Evolutionary conservation across 2,113 vertebrate genomes (phyloP).

Genomic region (Pseudopodoces humilis): DNA sequence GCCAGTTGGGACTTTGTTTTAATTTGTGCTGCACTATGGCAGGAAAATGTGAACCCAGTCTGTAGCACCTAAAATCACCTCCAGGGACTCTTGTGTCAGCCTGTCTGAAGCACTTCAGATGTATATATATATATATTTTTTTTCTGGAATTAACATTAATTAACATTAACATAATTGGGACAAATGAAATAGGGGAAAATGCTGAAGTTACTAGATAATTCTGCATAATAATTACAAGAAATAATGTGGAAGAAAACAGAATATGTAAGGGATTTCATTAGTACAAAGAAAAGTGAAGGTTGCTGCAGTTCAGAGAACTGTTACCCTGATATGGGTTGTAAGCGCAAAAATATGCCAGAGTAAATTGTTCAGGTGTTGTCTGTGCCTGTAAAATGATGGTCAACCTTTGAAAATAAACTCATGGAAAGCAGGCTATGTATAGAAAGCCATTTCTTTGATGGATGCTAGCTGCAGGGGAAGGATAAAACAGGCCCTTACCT

Average conservation of each 20-base stretch:
- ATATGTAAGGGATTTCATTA: not conserved
- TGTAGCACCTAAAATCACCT: not conserved
- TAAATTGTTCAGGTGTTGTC: not conserved
- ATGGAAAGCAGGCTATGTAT: not conserved
- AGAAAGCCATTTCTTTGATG: slow-evolving; percentile 25
- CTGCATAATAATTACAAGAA: not conserved
- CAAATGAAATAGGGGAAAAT: not conserved
- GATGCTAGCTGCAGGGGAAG: slow-evolving; percentile 19
- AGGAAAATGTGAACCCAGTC: not conserved
- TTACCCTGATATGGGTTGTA: not conserved
- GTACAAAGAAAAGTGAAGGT: not conserved
- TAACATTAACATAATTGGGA: not conserved
- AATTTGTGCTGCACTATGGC: not conserved
- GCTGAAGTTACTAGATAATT: not conserved
- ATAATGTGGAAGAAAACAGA: not conserved
- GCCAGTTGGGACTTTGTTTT: not conserved
- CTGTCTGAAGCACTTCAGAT: slow-evolving; percentile 7
- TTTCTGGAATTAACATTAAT: not conserved
- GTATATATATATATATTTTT: not conserved
- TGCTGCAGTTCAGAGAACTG: not conserved
- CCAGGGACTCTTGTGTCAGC: not conserved
- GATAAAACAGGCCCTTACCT: slow-evolving; percentile 31
- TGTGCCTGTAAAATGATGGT: not conserved
- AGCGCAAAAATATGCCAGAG: not conserved
- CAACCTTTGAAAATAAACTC: slow-evolving; percentile 19